Percentiles rank a stretch among this genome's conserved stretches.
These are phyloP conservation scores for Morphnarchus princeps DNA, from an alignment of 2,113 vertebrate genomes.

Conservation along the genomic window DNA sequence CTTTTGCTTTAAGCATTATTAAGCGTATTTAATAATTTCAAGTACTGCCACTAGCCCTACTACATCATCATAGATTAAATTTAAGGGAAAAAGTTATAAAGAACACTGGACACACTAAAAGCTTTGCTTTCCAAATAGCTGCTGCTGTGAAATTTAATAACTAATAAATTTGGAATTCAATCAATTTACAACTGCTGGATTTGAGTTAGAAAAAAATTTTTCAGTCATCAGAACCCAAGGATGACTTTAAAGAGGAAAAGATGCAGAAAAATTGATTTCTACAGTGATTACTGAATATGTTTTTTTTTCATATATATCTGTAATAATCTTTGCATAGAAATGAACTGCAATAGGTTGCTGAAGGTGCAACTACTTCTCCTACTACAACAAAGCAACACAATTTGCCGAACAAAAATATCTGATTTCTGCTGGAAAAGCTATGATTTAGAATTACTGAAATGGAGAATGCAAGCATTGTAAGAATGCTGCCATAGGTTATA, in stretches of 20 bases:
- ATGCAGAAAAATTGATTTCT: neutral
- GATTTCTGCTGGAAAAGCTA: neutral
- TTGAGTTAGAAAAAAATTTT: neutral
- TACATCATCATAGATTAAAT: neutral
- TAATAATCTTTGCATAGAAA: neutral
- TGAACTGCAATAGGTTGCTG: neutral
- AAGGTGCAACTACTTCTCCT: neutral
- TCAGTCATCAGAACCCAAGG: neutral
- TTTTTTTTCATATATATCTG: neutral
- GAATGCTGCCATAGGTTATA: neutral
- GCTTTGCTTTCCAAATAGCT: neutral
- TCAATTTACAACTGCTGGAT: neutral
- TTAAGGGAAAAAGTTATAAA: neutral
- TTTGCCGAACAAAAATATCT: neutral
- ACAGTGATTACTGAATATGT: neutral
- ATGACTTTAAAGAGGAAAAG: neutral
- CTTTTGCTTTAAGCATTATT: neutral
- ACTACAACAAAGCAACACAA: neutral
- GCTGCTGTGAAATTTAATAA: neutral
- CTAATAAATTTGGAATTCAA: neutral
- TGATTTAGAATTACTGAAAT: neutral
- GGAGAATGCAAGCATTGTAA: neutral
- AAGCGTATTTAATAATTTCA: neutral
- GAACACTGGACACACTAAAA: neutral
- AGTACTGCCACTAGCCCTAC: neutral